Evolutionary conservation across 2,888 invertebrate species (phyloP), one percentile per base, ranked within the genome.

Genomic region (Cataglyphis rosenhaueri): DNA sequence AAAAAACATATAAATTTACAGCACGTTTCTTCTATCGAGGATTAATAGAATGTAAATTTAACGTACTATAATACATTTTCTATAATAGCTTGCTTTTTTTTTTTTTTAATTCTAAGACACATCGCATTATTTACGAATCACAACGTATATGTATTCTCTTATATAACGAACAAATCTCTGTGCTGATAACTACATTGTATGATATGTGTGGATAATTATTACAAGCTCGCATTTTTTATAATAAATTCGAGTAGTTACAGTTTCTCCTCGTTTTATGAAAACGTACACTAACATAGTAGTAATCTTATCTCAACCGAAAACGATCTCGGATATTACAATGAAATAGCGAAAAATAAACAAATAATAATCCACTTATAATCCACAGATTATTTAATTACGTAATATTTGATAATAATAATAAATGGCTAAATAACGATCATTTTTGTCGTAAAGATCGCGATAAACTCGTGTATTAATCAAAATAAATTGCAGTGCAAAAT

Each of bases 401-500:
- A 68, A 78, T 68, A 32, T 25, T 78, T 21, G 44, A 18, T 78
- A 70, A 78, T 68, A 59, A 59, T 21, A 15, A 15, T 66, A 38
- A 35, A 70, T 70, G 32, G 21, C 55, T 1, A 41, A n/a, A 29
- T 18, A 18, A 9, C 10, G 59, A 38, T 35, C 59, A 48, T 18
- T 25, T 59, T 70, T 48, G n/a, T 35, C 21, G 25, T 32, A 61
- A 10, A 70, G 12, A 79, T 70, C 59, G 59, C 59, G 44, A 48
- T 70, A 70, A 79, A 79, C 29, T 66, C 41, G n/a, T 70, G 48
- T 79, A 79, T 79, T 59, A 79, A 48, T 25, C 44, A 59, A 70
- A 18, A 70, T 79, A 79, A 79, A 79, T 79, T 70, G 59, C 70
- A 25, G 25, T 70, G 35, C 59, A 79, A 79, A 79, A 70, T 70